These are phyloP conservation scores for Tuberolachnus salignus DNA, from an alignment of 2,888 invertebrate species.

Conservation along the genomic window DNA sequence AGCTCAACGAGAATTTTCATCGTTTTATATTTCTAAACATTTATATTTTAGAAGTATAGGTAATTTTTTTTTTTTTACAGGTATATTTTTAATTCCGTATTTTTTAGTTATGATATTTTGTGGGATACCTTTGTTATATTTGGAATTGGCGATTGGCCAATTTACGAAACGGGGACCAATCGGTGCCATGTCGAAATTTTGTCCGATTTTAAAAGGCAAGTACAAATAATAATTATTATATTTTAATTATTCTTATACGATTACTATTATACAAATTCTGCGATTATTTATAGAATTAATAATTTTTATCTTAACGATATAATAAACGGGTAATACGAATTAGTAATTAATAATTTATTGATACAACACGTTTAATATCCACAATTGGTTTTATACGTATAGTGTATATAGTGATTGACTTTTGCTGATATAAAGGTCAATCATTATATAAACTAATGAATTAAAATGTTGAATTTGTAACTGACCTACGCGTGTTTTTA, in stretches of 20 bases:
- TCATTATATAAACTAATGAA: background rate
- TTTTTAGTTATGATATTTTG: constrained; percentile 88
- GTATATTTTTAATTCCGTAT: constrained; percentile 93
- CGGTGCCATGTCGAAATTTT: constrained; percentile 87
- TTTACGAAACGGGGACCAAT: constrained; percentile 91
- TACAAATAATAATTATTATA: background rate
- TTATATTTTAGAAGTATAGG: no score
- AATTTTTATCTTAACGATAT: background rate
- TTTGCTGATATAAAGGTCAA: constrained; percentile 1
- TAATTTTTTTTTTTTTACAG: constrained; percentile 64
- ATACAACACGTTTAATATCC: background rate
- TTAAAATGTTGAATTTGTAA: background rate
- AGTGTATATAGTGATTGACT: background rate
- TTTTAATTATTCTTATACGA: background rate
- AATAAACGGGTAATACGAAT: background rate
- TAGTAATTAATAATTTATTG: background rate
- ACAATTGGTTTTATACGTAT: background rate
- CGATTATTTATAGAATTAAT: background rate
- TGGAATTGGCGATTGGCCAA: constrained; percentile 92
- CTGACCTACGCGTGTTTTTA: background rate
- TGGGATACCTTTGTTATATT: constrained; percentile 89
- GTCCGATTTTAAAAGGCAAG: constrained; percentile 89
- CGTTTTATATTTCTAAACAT: no score
- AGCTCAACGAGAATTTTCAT: no score
- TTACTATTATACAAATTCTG: no score